A percentile compares a stretch with the other conserved stretches of the same genome.
These are phyloP conservation scores for Elaphurus davidianus DNA, from an alignment of 2,113 vertebrate species.

Conservation along the genomic window DNA sequence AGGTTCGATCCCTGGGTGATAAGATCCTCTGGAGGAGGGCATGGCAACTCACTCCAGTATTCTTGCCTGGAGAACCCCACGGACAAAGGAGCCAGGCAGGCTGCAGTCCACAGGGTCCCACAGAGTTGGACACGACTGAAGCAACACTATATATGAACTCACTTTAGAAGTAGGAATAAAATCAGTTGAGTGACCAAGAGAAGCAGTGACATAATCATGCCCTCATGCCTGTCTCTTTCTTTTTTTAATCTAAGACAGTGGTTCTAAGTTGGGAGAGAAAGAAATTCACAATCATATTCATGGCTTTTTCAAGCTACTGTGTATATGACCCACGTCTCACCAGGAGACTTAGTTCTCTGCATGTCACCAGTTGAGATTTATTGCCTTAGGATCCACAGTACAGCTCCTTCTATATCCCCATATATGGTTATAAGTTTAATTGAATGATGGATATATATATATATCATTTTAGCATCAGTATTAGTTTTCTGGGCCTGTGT, in stretches of 20 bases:
- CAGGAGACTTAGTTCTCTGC: not conserved
- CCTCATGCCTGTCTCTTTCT: not conserved
- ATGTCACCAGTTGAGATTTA: not conserved
- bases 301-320: not conserved
- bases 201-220: not conserved
- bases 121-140: not conserved
- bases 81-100: not conserved
- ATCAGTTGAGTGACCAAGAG: not conserved
- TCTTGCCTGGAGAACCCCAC: not conserved
- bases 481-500: not conserved
- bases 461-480: not conserved
- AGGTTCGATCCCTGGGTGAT: not conserved
- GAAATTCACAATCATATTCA: not conserved
- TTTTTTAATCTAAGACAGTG: not conserved
- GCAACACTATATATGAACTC: not conserved
- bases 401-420: not conserved
- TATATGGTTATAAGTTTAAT: not conserved
- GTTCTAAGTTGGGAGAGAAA: not conserved
- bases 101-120: not conserved
- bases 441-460: not conserved
- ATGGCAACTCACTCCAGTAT: not conserved
- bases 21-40: not conserved
- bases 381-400: not conserved
- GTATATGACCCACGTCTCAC: not conserved
- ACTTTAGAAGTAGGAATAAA: not conserved